phyloP scores from a whole-genome alignment of 1,140 invertebrate species.

The Meloidogyne chitwoodi region DNA sequence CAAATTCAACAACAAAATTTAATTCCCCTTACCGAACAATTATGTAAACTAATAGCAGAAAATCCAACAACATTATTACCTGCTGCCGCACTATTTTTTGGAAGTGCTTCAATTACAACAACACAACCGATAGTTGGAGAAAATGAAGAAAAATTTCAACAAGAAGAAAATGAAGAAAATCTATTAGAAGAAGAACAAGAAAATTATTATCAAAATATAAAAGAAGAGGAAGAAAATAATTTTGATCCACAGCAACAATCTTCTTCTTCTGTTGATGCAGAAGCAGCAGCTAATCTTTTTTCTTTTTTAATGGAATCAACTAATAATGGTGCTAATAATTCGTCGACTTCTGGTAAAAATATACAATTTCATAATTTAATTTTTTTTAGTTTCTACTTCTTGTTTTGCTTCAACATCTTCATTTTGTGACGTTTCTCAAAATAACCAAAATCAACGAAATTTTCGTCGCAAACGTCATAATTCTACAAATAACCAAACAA shows the following conservation, averaged over 20 bases:
- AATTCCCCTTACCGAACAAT: neutral
- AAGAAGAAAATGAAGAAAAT: neutral
- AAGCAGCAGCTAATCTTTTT: neutral
- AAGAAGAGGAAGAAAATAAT: too few species aligned
- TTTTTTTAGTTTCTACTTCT: neutral
- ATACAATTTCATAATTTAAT: neutral
- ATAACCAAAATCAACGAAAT: neutral
- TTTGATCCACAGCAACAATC: neutral
- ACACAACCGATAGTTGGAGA: neutral
- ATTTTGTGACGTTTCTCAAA: neutral
- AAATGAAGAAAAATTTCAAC: neutral
- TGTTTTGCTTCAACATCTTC: neutral
- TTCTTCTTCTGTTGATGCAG: neutral
- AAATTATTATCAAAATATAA: neutral
- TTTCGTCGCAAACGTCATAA: neutral
- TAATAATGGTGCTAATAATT: neutral
- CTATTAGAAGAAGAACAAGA: neutral
- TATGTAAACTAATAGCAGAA: neutral
- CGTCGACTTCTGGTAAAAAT: neutral
- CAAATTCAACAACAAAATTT: neutral
- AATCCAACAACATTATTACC: neutral
- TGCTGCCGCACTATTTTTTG: neutral
- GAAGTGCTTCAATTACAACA: neutral
- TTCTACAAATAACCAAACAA: neutral
- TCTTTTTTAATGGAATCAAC: neutral